Base-by-base conservation (phyloP, 2,113 vertebrate genomes). In the Eubucco bourcierii region DNA sequence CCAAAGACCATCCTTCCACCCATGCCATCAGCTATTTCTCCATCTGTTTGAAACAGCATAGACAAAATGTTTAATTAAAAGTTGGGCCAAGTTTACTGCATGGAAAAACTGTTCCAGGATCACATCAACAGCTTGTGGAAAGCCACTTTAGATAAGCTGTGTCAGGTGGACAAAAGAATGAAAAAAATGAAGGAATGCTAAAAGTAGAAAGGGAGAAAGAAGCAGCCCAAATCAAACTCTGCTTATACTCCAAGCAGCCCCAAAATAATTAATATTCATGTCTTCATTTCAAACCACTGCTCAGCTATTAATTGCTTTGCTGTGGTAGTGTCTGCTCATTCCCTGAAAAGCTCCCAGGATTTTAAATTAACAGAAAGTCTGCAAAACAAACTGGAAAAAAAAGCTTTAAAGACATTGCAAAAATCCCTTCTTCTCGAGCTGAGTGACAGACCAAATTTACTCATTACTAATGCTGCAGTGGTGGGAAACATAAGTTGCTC, bases 131-230 rank as follows among this genome's bases (percentile, higher is more conserved):
- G 89, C 77, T 96, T 81, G 78, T 37, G 90, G 94, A 97, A 96
- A 97, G 94, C 84, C 90, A 86, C 80, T 74, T 74, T 47, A 76
- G 87, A 95, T 95, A 96, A 81, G 89, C 93, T 90, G 71, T 92
- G 95, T 97, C 96, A 97, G 97, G 91, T 31, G 65, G 93, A 93
- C 95, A 96, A 97, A 96, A 97, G 96, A 96, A 88, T 73, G 90
- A 91, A 84, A 82, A 39, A 97, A 97, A 96, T 90, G 75, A 97
- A 97, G 87, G 95, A 97, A 97, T 80, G 93, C 88, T 87, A 92
- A 93, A 96, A 92, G 84, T 46, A 46, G 53, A 94, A 31, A 79
- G 64, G 59, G 66, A 73, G 59, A 89, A 76, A 77, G 80, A 19
- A 87, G 72, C 77, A 92, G 87, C 64, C 81, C 53, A 17, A 71